phyloP scores from a whole-genome alignment of 2,888 invertebrate species.

The Crepidodera aurea region DNA sequence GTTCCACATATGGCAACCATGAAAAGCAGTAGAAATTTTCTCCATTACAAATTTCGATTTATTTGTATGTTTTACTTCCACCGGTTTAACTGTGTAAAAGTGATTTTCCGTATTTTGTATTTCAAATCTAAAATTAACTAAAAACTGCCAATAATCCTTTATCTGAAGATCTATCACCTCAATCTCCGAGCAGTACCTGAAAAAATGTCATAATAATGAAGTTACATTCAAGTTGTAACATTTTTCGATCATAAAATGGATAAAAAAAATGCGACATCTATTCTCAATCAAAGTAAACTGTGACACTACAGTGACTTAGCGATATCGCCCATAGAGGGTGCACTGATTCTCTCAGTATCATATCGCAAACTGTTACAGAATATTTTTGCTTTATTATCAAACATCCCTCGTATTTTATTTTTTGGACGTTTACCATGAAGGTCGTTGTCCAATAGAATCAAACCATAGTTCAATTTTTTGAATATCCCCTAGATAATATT shows the following conservation, averaged over 20 bases:
- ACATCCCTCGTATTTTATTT: too few relatives aligned
- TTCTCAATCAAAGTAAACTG: too few relatives aligned
- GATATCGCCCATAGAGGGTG: too few relatives aligned
- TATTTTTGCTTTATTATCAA: too few relatives aligned
- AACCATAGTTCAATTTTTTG: slow-evolving; percentile 48
- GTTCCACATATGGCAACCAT: slow-evolving; percentile 32
- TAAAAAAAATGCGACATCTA: too few relatives aligned
- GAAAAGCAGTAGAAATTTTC: slow-evolving; percentile 8
- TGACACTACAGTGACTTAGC: too few relatives aligned
- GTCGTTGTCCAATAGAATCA: slow-evolving; percentile 47
- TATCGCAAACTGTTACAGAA: too few relatives aligned
- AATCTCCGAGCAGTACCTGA: slow-evolving; percentile 47
- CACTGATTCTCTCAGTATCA: too few relatives aligned
- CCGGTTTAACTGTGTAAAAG: slow-evolving; percentile 21
- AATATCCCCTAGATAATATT: slow-evolving; percentile 45
- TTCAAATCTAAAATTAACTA: slow-evolving; percentile 44
- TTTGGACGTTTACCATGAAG: slow-evolving; percentile 50
- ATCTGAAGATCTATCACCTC: slow-evolving; percentile 48
- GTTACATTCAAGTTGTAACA: too few relatives aligned
- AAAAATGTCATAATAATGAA: too few relatives aligned
- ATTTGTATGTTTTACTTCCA: background rate
- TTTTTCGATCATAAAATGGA: too few relatives aligned
- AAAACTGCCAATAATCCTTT: slow-evolving; percentile 45
- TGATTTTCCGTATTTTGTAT: slow-evolving; percentile 27
- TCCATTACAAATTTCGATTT: background rate